These are phyloP conservation scores for Siderastrea radians DNA, from an alignment of 92 coral and sea anemone genomes.

Conservation along the genomic window DNA sequence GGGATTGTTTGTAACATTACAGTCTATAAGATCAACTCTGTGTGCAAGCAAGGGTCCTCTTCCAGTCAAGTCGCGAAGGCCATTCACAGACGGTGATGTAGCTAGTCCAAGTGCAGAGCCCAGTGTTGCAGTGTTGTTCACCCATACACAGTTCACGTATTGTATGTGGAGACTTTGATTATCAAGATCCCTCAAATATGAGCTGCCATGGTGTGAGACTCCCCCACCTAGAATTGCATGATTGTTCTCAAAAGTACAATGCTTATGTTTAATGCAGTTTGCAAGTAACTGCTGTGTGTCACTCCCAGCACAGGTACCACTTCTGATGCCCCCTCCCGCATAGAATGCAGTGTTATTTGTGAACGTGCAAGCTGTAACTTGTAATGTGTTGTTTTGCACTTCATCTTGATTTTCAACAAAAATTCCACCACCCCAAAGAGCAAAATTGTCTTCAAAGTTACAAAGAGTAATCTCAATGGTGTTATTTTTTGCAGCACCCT, in stretches of 20 bases:
- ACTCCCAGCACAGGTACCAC: conserved; percentile 56
- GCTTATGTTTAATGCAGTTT: conserved; percentile 54
- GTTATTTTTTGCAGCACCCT: conserved; percentile 70
- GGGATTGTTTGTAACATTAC: conserved; percentile 69
- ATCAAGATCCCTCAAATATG: not conserved
- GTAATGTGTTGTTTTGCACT: conserved; percentile 61
- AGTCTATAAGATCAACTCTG: conserved; percentile 65
- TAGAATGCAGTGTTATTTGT: conserved; percentile 65
- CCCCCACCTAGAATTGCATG: conserved; percentile 85
- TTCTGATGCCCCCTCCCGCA: conserved; percentile 90
- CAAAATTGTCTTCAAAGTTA: conserved; percentile 68
- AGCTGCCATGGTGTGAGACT: conserved; percentile 77
- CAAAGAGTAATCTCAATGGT: conserved; percentile 59
- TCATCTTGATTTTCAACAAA: conserved; percentile 75
- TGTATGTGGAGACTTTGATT: not conserved
- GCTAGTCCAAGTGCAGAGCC: conserved; percentile 92
- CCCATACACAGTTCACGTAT: conserved; percentile 71
- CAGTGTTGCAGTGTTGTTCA: conserved; percentile 81
- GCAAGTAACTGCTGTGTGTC: conserved; percentile 14
- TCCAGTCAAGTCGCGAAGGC: conserved; percentile 34
- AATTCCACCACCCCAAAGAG: conserved; percentile 91
- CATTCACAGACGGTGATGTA: conserved; percentile 19
- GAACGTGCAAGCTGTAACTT: conserved; percentile 47
- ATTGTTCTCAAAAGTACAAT: conserved; percentile 66
- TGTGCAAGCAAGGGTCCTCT: conserved; percentile 55